A percentile compares a stretch with the other conserved stretches of the same genome.
Conservation (phyloP, 2,797 vertebrate genomes). For the Sebastes taczanowskii region DNA sequence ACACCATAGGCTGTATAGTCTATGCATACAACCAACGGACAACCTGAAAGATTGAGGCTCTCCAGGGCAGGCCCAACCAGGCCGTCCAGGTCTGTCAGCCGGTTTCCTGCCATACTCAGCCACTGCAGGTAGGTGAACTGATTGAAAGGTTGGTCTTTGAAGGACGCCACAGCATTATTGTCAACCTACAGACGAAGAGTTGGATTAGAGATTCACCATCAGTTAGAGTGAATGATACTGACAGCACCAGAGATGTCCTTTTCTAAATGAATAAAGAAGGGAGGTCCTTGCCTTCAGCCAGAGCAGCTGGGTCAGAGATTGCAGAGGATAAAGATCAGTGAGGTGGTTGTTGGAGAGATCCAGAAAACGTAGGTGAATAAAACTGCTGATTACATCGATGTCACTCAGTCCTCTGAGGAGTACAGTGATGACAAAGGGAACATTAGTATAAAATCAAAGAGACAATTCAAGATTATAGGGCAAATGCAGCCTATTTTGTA, state of each 20-base stretch:
- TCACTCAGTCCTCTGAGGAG: conserved; percentile 85
- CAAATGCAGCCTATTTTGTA: background rate
- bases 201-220: background rate
- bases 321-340: conserved; percentile 87
- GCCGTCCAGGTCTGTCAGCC: conserved; percentile 80
- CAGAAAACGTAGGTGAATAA: conserved; percentile 91
- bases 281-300: conserved; percentile 86
- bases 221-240: background rate
- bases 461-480: background rate
- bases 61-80: conserved; percentile 83
- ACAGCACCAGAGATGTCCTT: background rate
- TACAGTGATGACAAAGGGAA: background rate
- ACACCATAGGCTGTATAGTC: background rate
- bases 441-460: background rate
- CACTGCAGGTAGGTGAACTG: conserved; percentile 89
- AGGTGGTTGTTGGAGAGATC: conserved; percentile 91
- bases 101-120: conserved; percentile 88
- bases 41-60: conserved; percentile 90
- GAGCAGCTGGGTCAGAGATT: conserved; percentile 87
- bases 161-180: conserved; percentile 79
- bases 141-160: conserved; percentile 78
- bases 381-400: conserved; percentile 83
- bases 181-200: conserved; percentile 72
- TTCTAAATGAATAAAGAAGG: background rate
- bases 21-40: background rate